These are phyloP conservation scores for Nomia melanderi DNA, from an alignment of 1,140 invertebrate genomes.

Conservation along the genomic window DNA sequence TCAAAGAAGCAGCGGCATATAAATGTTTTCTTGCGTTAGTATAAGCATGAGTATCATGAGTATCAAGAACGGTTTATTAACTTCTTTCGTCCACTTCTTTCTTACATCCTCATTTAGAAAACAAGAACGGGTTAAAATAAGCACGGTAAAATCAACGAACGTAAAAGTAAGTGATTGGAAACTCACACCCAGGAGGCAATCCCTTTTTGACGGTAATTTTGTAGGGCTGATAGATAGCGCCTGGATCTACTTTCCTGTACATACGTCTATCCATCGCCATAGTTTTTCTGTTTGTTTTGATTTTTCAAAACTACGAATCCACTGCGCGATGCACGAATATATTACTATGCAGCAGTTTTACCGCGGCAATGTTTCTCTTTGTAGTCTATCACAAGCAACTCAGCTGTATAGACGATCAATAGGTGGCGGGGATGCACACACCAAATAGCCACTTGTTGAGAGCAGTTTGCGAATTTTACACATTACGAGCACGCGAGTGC, in stretches of 20 bases:
- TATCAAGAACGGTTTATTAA: background rate
- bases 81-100: background rate
- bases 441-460: constrained; percentile 46
- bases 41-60: background rate
- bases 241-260: constrained; percentile 91
- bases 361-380: constrained; percentile 31
- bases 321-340: background rate
- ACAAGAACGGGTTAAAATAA: background rate
- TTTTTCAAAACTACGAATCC: constrained; percentile 1
- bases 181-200: constrained; percentile 92
- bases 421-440: constrained; percentile 30
- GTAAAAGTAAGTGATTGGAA: constrained; percentile 35
- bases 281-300: background rate
- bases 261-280: constrained; percentile 89
- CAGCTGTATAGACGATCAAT: constrained; percentile 38
- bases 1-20: too few species aligned
- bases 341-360: constrained; percentile 33
- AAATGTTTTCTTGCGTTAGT: too few species aligned
- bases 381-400: constrained; percentile 25
- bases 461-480: constrained; percentile 27
- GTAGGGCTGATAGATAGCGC: constrained; percentile 88
- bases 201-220: constrained; percentile 90
- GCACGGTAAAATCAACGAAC: background rate
- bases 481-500: background rate
- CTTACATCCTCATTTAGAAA: background rate